These are phyloP conservation scores for Tipula helvola DNA, from an alignment of 2,888 invertebrate genomes.

Conservation along the genomic window DNA sequence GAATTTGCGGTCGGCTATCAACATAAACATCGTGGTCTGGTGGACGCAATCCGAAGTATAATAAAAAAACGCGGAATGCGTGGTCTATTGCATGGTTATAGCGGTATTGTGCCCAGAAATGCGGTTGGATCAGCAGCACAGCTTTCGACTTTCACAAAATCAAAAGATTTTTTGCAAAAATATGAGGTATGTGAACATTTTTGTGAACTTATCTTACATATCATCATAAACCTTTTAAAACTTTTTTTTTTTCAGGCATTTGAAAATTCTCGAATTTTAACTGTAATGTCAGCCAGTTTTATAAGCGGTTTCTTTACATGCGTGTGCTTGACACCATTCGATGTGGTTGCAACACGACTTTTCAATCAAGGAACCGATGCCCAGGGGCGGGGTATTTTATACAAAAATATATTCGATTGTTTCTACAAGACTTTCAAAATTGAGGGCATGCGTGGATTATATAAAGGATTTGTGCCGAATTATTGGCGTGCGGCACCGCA, in stretches of 20 bases:
- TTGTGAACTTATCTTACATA: background rate
- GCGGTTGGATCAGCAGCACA: constrained; percentile 76
- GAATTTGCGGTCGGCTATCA: constrained; percentile 77
- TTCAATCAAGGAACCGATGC: constrained; percentile 72
- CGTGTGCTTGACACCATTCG: constrained; percentile 71
- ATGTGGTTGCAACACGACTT: constrained; percentile 72
- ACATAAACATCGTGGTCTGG: constrained; percentile 52
- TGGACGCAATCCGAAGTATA: constrained; percentile 39
- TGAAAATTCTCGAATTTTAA: constrained; percentile 38
- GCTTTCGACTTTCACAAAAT: constrained; percentile 61
- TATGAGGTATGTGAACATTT: constrained; percentile 19
- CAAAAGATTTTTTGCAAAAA: constrained; percentile 38
- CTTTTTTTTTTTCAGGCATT: constrained; percentile 18
- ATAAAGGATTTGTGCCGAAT: constrained; percentile 65
- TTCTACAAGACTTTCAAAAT: constrained; percentile 57
- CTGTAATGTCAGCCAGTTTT: constrained; percentile 55
- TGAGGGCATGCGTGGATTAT: constrained; percentile 67
- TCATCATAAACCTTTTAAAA: background rate
- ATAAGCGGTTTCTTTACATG: constrained; percentile 65
- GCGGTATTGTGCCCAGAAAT: constrained; percentile 57
- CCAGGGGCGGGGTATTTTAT: constrained; percentile 47
- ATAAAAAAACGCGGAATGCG: constrained; percentile 40
- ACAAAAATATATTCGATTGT: constrained; percentile 64
- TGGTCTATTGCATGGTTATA: constrained; percentile 69
- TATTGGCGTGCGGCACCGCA: constrained; percentile 69